phyloP scores from a whole-genome alignment of 2,888 invertebrate genomes.

The Celastrina argiolus region DNA sequence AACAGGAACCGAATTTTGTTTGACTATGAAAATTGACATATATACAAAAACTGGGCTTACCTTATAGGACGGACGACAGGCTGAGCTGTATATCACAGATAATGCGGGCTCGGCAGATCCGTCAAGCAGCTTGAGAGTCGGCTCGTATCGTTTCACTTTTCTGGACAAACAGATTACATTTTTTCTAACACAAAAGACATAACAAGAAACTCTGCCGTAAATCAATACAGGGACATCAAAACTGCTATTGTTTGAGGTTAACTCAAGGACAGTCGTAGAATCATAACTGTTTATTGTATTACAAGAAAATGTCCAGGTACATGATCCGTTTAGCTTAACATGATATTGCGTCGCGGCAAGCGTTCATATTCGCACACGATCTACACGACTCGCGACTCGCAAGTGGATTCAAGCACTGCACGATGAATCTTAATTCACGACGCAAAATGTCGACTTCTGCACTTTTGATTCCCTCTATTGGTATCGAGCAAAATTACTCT shows the following conservation, averaged over 20 bases:
- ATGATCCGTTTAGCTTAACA: conserved; percentile 38
- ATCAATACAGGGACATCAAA: conserved; percentile 34
- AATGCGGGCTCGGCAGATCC: conserved; percentile 77
- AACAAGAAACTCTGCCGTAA: conserved; percentile 25
- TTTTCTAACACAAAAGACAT: conserved; percentile 27
- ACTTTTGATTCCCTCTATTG: conserved; percentile 26
- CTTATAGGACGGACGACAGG: conserved; percentile 79
- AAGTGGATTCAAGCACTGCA: conserved; percentile 1
- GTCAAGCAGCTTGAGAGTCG: conserved; percentile 72
- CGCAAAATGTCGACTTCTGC: conserved; percentile 39
- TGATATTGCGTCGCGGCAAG: conserved; percentile 49
- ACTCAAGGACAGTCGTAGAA: conserved; percentile 39
- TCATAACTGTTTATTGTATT: conserved; percentile 33
- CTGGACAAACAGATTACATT: conserved; percentile 35
- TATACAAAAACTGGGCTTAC: conserved; percentile 37
- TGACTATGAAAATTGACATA: background rate
- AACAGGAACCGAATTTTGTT: background rate
- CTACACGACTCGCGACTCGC: background rate
- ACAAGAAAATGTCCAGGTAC: conserved; percentile 30
- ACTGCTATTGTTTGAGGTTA: conserved; percentile 60
- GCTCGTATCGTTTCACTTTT: conserved; percentile 70
- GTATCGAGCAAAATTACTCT: conserved; percentile 47
- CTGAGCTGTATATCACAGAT: conserved; percentile 80
- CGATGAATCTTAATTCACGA: conserved; percentile 25
- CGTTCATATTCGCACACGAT: conserved; percentile 17